These are phyloP conservation scores for Balearica regulorum DNA, from an alignment of 2,797 vertebrate species.

Conservation along the genomic window DNA sequence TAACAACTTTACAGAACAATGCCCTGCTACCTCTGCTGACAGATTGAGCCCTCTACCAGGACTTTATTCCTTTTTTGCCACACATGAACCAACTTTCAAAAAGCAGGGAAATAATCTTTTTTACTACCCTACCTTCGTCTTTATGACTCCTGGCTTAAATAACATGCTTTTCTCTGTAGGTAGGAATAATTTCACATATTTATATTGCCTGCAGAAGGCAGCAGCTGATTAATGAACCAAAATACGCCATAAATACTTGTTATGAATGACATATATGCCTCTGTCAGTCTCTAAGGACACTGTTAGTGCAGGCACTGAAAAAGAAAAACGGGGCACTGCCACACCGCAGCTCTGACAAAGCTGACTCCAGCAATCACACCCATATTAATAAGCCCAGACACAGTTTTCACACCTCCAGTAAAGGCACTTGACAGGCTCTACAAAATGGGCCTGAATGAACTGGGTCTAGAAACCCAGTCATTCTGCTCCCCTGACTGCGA, in stretches of 20 bases:
- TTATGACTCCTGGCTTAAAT: background rate
- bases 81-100: background rate
- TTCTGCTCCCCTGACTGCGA: background rate
- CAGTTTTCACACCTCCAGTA: background rate
- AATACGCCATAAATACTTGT: background rate
- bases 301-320: background rate
- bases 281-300: background rate
- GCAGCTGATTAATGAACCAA: background rate
- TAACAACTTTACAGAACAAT: background rate
- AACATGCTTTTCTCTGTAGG: background rate
- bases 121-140: background rate
- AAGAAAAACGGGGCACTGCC: background rate
- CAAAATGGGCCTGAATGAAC: background rate
- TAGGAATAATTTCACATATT: background rate
- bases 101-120: background rate
- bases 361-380: background rate
- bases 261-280: background rate
- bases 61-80: background rate
- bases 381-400: slow-evolving; percentile 8
- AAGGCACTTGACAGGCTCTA: slow-evolving; percentile 26
- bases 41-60: background rate
- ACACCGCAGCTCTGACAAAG: background rate
- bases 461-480: slow-evolving; percentile 7
- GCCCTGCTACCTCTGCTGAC: background rate
- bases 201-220: background rate